Base-by-base conservation (phyloP, 2,797 vertebrate species). In the Centropyge bicolor region DNA sequence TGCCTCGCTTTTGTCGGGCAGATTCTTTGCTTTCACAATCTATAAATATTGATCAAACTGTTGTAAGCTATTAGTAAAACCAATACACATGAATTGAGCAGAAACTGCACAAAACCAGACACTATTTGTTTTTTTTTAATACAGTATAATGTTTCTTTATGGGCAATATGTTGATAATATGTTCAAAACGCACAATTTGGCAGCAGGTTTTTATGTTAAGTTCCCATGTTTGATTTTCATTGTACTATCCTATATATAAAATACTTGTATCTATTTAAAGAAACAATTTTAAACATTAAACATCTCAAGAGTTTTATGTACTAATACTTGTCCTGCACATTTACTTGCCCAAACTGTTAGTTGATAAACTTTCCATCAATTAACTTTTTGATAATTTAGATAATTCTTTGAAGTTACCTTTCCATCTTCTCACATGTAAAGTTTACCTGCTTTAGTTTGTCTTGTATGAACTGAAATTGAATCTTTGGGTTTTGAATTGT, bases 211-310 rank as follows among this genome's bases (percentile, higher is more conserved):
- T 88, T 57, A 68, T 78, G 70, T 78, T 83, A 12, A 86, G 20
- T 46, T 85, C 57, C 35, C 31, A n/a, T 75, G 70, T 45, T 83
- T 51, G 35, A 51, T 75, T 76, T 68, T 76, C 65, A 80, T 90
- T 90, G 88, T 93, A 90, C 84, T 87, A 78, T 74, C 56, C 14
- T 90, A 86, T 92, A 90, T 92, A 90, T 90, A 68, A 92, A 93
- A 93, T 94, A 94, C 92, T 89, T 95, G 92, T 95, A 94, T 93
- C 76, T 96, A 96, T 96, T 96, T 96, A 96, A 96, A 88, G 87
- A 93, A 92, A 75, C 49, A 74, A 91, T 95, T 96, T 95, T 94
- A 94, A 96, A 93, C 91, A 89, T 87, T 84, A 89, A 91, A 92
- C 72, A 73, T 70, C 63, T 82, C 35, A 73, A 85, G 40, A 55